Evolutionary conservation across 2,113 vertebrate species (phyloP), one percentile per base, ranked within the genome.

Genomic region (Oryzias curvinotus): DNA sequence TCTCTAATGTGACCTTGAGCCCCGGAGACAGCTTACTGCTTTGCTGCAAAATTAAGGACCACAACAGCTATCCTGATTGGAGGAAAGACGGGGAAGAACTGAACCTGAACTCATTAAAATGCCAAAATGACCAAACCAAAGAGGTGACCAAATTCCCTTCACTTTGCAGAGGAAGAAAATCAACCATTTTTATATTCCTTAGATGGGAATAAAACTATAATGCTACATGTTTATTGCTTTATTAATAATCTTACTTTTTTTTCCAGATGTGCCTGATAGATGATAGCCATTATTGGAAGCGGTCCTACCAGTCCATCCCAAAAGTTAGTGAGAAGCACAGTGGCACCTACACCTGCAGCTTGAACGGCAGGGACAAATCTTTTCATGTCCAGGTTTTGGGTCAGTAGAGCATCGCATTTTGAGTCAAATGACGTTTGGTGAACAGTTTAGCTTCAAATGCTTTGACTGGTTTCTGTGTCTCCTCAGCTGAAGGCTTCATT

Each of bases 401-500:
- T 98, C 10, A 65, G 87, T 80, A 51, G 8, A 67, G 28, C 25
- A 3, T 10, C 36, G 12, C 28, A 30, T 30, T 0, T 23, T 1
- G 28, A 7, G 28, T 30, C 36, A 36, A 36, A 36, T 36, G 36
- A 36, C 10, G 8, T 10, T 36, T 36, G 36, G 3, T 36, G 36
- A 36, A 36, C 26, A 28, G 6, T 5, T 6, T 28, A 28, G 6
- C 36, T 36, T 36, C 36, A 36, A 36, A 53, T 26, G 5, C 12
- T 21, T 42, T 66, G 13, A 75, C 69, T 58, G 5, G n/a, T 57
- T 64, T 14, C 47, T 61, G 30, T 61, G 18, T 78, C 55, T 16
- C 59, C 12, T 63, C 84, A 99, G 96, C 91, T 58, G 87, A 92
- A 4, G 92, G 88, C 60, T 93, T 93, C 87, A 90, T 98, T 80